These are phyloP conservation scores for Steromphala cineraria DNA, from an alignment of 2,888 invertebrate species.

Conservation along the genomic window DNA sequence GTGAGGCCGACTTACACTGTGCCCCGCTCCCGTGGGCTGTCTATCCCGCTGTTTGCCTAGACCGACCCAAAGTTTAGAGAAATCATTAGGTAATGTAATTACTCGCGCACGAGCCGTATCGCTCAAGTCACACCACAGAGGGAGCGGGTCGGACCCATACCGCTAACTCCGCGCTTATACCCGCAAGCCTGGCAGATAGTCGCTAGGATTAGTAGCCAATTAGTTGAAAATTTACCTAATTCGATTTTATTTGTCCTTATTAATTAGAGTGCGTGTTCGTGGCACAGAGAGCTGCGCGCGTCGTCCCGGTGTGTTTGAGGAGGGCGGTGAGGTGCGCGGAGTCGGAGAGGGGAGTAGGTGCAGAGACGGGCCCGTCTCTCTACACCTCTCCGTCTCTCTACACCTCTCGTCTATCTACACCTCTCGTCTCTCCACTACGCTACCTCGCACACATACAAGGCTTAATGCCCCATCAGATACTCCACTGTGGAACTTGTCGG, in stretches of 20 bases:
- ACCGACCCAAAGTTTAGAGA: constrained; percentile 22
- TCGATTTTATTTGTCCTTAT: constrained; percentile 30
- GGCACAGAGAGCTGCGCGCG: background rate
- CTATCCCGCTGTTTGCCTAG: background rate
- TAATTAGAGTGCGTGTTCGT: constrained; percentile 22
- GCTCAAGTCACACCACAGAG: background rate
- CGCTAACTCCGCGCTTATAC: background rate
- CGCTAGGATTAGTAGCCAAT: constrained; percentile 28
- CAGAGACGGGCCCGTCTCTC: background rate
- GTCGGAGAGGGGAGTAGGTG: constrained; percentile 15
- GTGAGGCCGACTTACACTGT: constrained; percentile 15
- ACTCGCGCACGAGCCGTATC: constrained; percentile 1
- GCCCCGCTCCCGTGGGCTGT: background rate
- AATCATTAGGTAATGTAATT: constrained; percentile 29
- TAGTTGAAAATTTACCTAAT: constrained; percentile 30
- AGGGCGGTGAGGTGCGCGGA: constrained; percentile 21
- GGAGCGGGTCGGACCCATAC: background rate
- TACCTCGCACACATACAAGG: background rate
- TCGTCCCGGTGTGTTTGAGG: constrained; percentile 23
- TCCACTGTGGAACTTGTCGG: background rate
- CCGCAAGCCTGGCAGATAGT: constrained; percentile 12
- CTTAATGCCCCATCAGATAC: background rate
- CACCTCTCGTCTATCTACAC: background rate
- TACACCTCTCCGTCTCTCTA: background rate
- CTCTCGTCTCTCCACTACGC: background rate